A percentile compares a stretch with the other conserved stretches of the same genome.
phyloP scores from a whole-genome alignment of 2,888 invertebrate genomes.

The Lycia hirtaria region DNA sequence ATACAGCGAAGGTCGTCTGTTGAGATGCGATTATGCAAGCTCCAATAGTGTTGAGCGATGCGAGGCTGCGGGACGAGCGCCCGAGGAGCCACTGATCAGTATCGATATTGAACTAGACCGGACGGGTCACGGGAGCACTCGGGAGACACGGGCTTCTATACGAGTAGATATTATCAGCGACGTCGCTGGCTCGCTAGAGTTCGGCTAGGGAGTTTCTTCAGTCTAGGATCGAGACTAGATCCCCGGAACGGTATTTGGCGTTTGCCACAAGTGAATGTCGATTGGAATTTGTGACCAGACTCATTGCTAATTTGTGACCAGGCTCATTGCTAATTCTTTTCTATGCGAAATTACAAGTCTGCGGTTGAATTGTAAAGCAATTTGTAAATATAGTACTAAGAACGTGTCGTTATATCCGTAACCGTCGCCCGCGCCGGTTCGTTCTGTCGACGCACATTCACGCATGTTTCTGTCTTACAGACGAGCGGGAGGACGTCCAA shows the following conservation, averaged over 20 bases:
- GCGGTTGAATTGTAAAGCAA: background rate
- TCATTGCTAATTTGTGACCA: background rate
- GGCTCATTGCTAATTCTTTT: background rate
- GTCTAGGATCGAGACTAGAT: too few relatives aligned
- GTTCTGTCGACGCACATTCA: background rate
- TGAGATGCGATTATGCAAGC: conserved; percentile 25
- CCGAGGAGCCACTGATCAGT: background rate
- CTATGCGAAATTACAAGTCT: background rate
- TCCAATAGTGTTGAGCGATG: conserved; percentile 26
- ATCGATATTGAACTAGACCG: background rate
- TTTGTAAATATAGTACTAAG: background rate
- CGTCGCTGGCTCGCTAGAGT: too few relatives aligned
- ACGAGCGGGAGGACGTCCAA: conserved; percentile 97
- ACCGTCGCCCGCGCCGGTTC: background rate
- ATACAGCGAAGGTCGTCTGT: conserved; percentile 13
- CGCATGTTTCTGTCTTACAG: conserved; percentile 81
- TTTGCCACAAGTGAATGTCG: background rate
- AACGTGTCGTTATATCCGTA: background rate
- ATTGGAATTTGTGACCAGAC: background rate
- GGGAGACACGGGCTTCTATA: too few relatives aligned
- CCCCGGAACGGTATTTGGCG: background rate
- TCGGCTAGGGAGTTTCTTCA: too few relatives aligned
- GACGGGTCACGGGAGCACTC: background rate
- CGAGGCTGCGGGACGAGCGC: conserved; percentile 17
- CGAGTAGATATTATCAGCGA: too few relatives aligned